Evolutionary conservation across 2,797 vertebrate species (phyloP), one percentile per base, ranked within the genome.

Genomic region (Podarcis siculus): DNA sequence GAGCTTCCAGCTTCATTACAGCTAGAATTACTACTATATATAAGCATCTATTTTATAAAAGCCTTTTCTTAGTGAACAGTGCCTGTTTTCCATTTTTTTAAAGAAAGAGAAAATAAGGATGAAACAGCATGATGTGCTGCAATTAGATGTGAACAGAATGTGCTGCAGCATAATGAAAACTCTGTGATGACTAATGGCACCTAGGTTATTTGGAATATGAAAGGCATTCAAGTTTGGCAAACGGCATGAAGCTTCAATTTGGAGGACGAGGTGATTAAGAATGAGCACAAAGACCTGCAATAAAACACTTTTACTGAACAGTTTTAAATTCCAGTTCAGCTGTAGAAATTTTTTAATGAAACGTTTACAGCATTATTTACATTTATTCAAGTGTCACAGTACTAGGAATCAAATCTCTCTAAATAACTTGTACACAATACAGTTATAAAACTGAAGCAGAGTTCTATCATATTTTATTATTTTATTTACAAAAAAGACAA

Each of bases 171-270:
- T 80, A 67, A 86, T 80, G 77, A 87, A 67, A 90, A 73, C 73
- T 83, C 39, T 87, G 49, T 83, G 69, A 67, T 90, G 86, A 90
- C 86, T 87, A 84, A 83, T 80, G 27, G 75, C 39, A 69, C 76
- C 76, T 84, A 84, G 77, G 61, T 80, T 87, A 75, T 67, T 83
- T 83, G 81, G 32, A 87, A 90, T 67, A 73, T 72, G 32, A 86
- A 83, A 73, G 67, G 58, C 69, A 79, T 86, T 83, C 67, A 78
- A 30, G 27, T 64, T 71, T 83, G 49, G 55, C 73, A 83, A 67
- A 39, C 19, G 64, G 32, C 67, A 69, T 4, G 32, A 79, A 83
- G 32, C 45, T 84, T 76, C 69, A 84, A 80, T 73, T 37, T 35
- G 39, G 45, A 78, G 67, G 39, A 64, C 19, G 9, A 79, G 77